Percentiles rank a stretch among this genome's conserved stretches.
Evolutionary conservation across 2,888 invertebrate species (phyloP).

Genomic region (Plemyria rubiginata): DNA sequence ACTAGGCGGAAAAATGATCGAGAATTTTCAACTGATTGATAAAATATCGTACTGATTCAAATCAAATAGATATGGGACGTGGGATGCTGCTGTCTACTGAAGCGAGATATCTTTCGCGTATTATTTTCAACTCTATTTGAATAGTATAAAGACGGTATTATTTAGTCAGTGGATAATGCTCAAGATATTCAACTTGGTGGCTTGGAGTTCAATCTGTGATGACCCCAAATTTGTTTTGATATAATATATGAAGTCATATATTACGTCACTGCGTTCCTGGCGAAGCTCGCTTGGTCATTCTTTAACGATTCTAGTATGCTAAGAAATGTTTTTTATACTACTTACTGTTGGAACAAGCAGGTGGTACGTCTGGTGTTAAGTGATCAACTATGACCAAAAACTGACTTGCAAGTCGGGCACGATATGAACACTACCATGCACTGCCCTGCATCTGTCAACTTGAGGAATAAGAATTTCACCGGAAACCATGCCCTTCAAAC

Average conservation of each 20-base stretch:
- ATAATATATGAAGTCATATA: neutral
- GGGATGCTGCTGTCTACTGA: neutral
- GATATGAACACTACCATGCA: too few relatives aligned
- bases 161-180: neutral
- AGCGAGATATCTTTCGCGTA: neutral
- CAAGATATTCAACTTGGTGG: neutral
- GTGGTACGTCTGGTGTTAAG: too few relatives aligned
- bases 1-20: neutral
- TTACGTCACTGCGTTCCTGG: neutral
- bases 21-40: slow-evolving; percentile 1
- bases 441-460: too few relatives aligned
- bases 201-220: neutral
- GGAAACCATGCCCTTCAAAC: too few relatives aligned
- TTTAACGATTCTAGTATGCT: too few relatives aligned
- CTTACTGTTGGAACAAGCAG: too few relatives aligned
- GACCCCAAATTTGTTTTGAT: neutral
- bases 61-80: slow-evolving; percentile 6
- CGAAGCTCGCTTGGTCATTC: too few relatives aligned
- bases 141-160: neutral
- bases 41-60: slow-evolving; percentile 5
- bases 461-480: too few relatives aligned
- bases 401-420: too few relatives aligned
- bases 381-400: too few relatives aligned
- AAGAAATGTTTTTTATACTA: too few relatives aligned
- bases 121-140: neutral